A percentile compares a stretch with the other conserved stretches of the same genome.
Conservation (phyloP, 2,113 vertebrate genomes). For the Tachycineta bicolor region DNA sequence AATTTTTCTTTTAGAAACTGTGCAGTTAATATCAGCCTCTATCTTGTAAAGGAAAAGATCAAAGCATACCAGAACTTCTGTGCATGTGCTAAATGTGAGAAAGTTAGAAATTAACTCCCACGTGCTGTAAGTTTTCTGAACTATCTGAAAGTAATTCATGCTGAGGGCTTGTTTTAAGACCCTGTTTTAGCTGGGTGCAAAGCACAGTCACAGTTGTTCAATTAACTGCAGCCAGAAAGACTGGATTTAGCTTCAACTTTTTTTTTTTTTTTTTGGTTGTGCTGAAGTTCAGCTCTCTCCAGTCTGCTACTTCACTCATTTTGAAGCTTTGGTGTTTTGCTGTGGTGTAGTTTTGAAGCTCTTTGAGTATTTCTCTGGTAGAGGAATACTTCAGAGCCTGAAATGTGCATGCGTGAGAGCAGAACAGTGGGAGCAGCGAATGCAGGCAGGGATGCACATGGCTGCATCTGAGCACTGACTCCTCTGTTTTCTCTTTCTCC, state of each 20-base stretch:
- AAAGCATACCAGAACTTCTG: not conserved
- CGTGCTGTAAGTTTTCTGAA: not conserved
- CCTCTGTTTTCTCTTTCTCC: not conserved
- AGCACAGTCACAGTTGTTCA: not conserved
- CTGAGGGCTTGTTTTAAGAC: not conserved
- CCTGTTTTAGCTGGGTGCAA: not conserved
- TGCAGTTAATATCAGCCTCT: not conserved
- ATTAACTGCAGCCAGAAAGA: not conserved
- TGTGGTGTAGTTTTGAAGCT: not conserved
- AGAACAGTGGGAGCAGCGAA: not conserved
- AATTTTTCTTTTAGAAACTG: slow-evolving; percentile 3
- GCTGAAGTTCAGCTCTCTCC: not conserved
- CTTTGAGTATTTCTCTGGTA: not conserved
- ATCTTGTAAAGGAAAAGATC: not conserved
- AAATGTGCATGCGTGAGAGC: not conserved
- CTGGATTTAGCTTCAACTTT: not conserved
- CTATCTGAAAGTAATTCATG: not conserved
- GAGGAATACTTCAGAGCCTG: not conserved
- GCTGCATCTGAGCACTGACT: not conserved
- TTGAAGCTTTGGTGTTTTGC: not conserved
- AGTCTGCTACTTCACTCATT: not conserved
- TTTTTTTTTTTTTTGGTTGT: not conserved
- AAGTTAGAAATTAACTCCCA: slow-evolving; percentile 5
- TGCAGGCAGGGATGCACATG: not conserved
- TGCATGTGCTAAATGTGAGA: not conserved